phyloP scores from a whole-genome alignment of 2,113 vertebrate species.

The Ursus arctos region DNA sequence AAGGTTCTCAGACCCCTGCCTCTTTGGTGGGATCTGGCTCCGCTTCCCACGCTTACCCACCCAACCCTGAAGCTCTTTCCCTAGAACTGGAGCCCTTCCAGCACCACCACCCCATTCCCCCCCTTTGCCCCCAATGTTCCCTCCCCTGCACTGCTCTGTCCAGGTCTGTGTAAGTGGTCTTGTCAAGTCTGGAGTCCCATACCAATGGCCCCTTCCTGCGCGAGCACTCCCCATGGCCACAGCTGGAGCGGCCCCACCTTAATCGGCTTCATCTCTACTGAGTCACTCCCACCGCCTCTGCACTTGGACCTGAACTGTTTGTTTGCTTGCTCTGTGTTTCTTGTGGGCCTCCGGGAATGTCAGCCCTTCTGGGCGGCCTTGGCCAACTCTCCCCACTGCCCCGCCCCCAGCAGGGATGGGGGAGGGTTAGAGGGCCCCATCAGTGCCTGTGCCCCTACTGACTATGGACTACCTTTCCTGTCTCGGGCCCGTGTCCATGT shows the following conservation, averaged over 20 bases:
- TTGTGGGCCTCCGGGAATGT: no score
- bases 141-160: not conserved
- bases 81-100: not conserved
- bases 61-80: not conserved
- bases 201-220: no score
- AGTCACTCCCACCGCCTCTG: rapidly evolving
- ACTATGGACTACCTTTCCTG: not conserved
- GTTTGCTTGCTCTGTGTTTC: not conserved
- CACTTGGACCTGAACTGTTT: not conserved
- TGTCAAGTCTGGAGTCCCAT: not conserved
- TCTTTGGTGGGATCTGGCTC: rapidly evolving
- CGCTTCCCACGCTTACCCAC: rapidly evolving
- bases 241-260: not conserved
- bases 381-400: not conserved
- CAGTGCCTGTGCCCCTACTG: rapidly evolving
- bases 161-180: not conserved
- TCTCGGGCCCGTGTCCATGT: not conserved
- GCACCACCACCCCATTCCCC: not conserved
- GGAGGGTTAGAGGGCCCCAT: rapidly evolving
- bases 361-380: not conserved
- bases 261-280: not conserved
- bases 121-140: not conserved
- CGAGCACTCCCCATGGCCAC: not conserved
- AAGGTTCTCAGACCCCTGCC: not conserved
- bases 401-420: not conserved